Conservation (phyloP, 2,888 invertebrate species). For the Eilema sororculum region DNA sequence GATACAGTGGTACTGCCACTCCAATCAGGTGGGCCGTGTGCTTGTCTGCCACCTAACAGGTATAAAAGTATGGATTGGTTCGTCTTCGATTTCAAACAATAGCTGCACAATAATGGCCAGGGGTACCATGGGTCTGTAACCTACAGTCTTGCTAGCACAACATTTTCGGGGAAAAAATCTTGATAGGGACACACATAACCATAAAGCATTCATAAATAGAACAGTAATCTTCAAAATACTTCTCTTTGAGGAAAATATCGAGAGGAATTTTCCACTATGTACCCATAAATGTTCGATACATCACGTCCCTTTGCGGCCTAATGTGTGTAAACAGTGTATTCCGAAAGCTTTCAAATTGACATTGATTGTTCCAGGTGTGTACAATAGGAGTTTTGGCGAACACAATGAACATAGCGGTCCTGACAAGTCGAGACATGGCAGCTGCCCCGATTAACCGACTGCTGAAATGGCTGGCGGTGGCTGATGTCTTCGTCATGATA, state of each 20-base stretch:
- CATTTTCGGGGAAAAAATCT: too few relatives aligned
- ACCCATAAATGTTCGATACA: neutral
- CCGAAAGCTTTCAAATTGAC: slow-evolving; percentile 12
- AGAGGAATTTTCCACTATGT: neutral
- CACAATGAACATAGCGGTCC: slow-evolving; percentile 94
- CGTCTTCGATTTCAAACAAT: too few relatives aligned
- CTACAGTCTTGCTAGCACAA: too few relatives aligned
- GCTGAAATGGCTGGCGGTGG: slow-evolving; percentile 94
- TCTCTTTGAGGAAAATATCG: neutral
- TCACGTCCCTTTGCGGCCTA: slow-evolving; percentile 13
- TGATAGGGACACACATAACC: too few relatives aligned
- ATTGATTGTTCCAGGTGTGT: slow-evolving; percentile 88
- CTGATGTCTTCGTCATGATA: slow-evolving; percentile 96
- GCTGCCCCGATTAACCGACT: slow-evolving; percentile 95
- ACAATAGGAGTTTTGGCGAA: slow-evolving; percentile 95
- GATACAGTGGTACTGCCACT: too few relatives aligned
- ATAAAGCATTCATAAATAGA: too few relatives aligned
- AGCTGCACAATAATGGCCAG: too few relatives aligned
- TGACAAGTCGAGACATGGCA: slow-evolving; percentile 94
- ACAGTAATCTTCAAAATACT: neutral
- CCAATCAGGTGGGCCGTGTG: too few relatives aligned
- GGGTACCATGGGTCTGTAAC: too few relatives aligned
- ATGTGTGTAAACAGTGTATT: slow-evolving; percentile 8
- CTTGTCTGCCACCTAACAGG: too few relatives aligned
- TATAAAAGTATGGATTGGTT: too few relatives aligned